Evolutionary conservation across 2,888 invertebrate species (phyloP).

Genomic region (Drosophila peninsularis): DNA sequence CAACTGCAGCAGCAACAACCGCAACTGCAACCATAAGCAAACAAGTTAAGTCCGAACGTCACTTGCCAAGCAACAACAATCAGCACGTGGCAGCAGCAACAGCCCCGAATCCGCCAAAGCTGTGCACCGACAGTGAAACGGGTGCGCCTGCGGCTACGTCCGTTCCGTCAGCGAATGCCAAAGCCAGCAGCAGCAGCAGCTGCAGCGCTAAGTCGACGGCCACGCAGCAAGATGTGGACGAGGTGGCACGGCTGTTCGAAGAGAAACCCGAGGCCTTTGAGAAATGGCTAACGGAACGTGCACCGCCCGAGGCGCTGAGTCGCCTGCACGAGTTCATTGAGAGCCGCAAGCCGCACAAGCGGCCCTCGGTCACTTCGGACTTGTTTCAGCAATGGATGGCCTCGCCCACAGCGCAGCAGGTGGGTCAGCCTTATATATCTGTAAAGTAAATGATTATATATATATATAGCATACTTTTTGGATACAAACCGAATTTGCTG

Average conservation of each 20-base stretch:
- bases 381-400: conserved; percentile 94
- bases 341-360: conserved; percentile 86
- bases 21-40: conserved; percentile 46
- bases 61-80: conserved; percentile 66
- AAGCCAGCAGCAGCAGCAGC: conserved; percentile 28
- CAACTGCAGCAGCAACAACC: conserved; percentile 15
- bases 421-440: conserved; percentile 80
- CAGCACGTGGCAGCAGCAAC: conserved; percentile 45
- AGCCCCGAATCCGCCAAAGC: conserved; percentile 33
- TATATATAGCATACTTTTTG: conserved; percentile 8
- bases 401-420: conserved; percentile 89
- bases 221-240: conserved; percentile 83
- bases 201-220: conserved; percentile 35
- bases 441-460: background rate
- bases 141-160: conserved; percentile 25
- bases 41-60: conserved; percentile 60
- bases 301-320: conserved; percentile 88
- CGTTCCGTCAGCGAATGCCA: conserved; percentile 23
- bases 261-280: conserved; percentile 89
- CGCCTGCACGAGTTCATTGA: conserved; percentile 87
- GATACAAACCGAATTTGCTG: background rate
- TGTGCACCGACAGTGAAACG: conserved; percentile 24
- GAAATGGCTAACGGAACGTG: conserved; percentile 91
- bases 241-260: conserved; percentile 85
- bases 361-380: conserved; percentile 92